Conservation (phyloP, 2,797 vertebrate genomes). For the Hippocampus kuda region DNA sequence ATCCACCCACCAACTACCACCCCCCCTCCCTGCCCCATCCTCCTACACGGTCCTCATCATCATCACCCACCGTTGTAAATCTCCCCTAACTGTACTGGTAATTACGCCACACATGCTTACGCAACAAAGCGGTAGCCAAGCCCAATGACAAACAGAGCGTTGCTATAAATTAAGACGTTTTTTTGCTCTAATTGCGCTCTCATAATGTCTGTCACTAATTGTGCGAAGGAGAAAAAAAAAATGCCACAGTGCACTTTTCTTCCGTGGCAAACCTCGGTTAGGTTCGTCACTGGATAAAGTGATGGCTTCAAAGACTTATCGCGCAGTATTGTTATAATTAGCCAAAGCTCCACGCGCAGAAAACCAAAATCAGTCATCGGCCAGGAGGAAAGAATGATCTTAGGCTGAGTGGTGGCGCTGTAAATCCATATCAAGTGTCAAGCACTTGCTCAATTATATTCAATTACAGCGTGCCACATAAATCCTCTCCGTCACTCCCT, state of each 20-base stretch:
- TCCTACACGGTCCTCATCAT: slow-evolving; percentile 36
- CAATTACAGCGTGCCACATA: slow-evolving; percentile 31
- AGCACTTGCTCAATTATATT: slow-evolving; percentile 40
- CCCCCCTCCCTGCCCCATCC: slow-evolving; percentile 12
- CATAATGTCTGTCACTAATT: slow-evolving; percentile 69
- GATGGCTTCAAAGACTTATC: slow-evolving; percentile 47
- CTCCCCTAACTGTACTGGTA: slow-evolving; percentile 57
- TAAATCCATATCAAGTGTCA: slow-evolving; percentile 44
- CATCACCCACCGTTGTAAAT: slow-evolving; percentile 47
- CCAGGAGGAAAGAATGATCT: slow-evolving; percentile 30
- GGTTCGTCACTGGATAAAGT: slow-evolving; percentile 42
- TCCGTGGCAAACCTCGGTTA: slow-evolving; percentile 42
- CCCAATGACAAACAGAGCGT: slow-evolving; percentile 72
- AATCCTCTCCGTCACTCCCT: slow-evolving; percentile 29
- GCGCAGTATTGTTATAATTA: slow-evolving; percentile 33
- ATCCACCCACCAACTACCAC: slow-evolving; percentile 14
- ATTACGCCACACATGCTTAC: slow-evolving; percentile 62
- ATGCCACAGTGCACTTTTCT: slow-evolving; percentile 54
- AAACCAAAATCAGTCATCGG: slow-evolving; percentile 34
- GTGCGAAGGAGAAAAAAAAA: slow-evolving; percentile 33
- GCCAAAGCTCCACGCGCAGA: slow-evolving; percentile 28
- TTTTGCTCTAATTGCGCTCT: slow-evolving; percentile 62
- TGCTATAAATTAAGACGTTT: slow-evolving; percentile 67
- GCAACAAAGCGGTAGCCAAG: slow-evolving; percentile 69
- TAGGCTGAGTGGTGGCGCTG: slow-evolving; percentile 22